Percentiles rank a stretch among this genome's conserved stretches.
phyloP scores from a whole-genome alignment of 2,113 vertebrate species.

The Callipepla squamata region DNA sequence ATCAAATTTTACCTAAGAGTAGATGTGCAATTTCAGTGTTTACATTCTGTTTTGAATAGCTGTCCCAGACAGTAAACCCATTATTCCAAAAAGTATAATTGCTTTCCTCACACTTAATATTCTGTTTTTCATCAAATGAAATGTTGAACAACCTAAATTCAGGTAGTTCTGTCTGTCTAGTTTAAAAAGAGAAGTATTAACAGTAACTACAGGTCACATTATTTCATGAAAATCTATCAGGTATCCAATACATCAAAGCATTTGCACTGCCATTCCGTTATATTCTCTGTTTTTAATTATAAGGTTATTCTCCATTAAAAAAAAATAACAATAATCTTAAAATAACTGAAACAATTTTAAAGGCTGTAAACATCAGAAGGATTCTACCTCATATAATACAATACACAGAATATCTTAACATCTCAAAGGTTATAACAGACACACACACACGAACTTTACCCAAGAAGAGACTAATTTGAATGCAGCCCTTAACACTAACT shows the following conservation, averaged over 20 bases:
- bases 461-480: constrained; percentile 7
- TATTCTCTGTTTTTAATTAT: constrained; percentile 66
- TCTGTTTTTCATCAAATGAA: constrained; percentile 60
- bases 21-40: constrained; percentile 52
- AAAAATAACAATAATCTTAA: constrained; percentile 39
- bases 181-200: constrained; percentile 39
- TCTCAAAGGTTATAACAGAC: neutral
- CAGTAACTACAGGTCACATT: constrained; percentile 51
- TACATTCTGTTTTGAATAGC: constrained; percentile 53
- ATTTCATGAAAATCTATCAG: constrained; percentile 61
- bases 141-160: constrained; percentile 35
- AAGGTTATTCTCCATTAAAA: constrained; percentile 34
- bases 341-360: constrained; percentile 67
- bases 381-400: neutral
- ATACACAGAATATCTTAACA: constrained; percentile 19
- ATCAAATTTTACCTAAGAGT: constrained; percentile 50
- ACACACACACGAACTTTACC: neutral
- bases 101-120: constrained; percentile 47
- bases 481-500: neutral
- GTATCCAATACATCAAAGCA: constrained; percentile 61
- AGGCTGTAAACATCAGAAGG: constrained; percentile 56
- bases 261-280: constrained; percentile 44
- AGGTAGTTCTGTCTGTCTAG: constrained; percentile 46
- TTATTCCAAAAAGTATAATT: constrained; percentile 67
- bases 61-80: constrained; percentile 58